phyloP scores from a whole-genome alignment of 2,888 invertebrate genomes.

The Balanococcus diminutus region DNA sequence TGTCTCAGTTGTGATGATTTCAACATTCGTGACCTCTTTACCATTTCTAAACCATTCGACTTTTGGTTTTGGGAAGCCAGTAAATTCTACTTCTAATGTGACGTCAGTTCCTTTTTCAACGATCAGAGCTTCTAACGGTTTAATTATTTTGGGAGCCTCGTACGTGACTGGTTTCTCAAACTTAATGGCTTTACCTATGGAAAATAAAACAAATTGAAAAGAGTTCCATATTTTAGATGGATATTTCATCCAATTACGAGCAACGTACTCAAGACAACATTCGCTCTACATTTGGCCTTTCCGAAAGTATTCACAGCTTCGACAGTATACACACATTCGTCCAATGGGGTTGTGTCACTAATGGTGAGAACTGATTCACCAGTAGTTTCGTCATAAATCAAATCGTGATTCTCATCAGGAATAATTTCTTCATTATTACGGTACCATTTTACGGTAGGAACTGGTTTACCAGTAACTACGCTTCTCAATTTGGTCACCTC shows the following conservation, averaged over 20 bases:
- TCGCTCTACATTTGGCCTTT: conserved; percentile 74
- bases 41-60: conserved; percentile 87
- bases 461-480: conserved; percentile 72
- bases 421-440: conserved; percentile 69
- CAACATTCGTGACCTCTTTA: conserved; percentile 71
- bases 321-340: conserved; percentile 73
- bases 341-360: conserved; percentile 69
- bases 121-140: conserved; percentile 77
- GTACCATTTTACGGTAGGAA: conserved; percentile 75
- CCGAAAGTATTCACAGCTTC: conserved; percentile 76
- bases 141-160: conserved; percentile 75
- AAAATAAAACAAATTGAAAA: neutral
- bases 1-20: conserved; percentile 71
- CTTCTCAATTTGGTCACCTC: conserved; percentile 71
- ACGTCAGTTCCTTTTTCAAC: conserved; percentile 74
- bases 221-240: neutral
- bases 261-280: conserved; percentile 68
- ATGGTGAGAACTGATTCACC: conserved; percentile 71
- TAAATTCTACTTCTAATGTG: conserved; percentile 73
- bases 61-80: conserved; percentile 73
- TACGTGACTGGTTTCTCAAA: conserved; percentile 63
- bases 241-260: conserved; percentile 57
- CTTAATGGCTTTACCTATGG: conserved; percentile 59
- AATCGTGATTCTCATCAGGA: conserved; percentile 66
- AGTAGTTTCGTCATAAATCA: conserved; percentile 68